Evolutionary conservation across 2,113 vertebrate genomes (phyloP).

Genomic region (Cephalopholis sonnerati): DNA sequence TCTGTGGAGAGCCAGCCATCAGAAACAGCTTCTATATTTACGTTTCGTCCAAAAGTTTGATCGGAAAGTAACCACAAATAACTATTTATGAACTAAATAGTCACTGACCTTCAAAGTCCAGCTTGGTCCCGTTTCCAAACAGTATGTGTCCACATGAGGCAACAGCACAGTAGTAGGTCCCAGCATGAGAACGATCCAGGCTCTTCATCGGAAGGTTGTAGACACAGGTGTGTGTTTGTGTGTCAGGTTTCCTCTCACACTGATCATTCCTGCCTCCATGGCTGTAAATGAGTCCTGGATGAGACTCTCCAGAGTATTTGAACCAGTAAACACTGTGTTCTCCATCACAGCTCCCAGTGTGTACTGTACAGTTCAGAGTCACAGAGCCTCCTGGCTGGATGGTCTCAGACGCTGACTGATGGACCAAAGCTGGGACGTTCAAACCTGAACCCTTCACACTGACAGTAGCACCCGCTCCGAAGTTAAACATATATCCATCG

Average conservation of each 20-base stretch:
- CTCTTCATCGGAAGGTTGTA: constrained; percentile 40
- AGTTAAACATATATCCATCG: neutral
- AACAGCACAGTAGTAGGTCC: too few relatives aligned
- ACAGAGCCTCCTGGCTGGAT: constrained; percentile 56
- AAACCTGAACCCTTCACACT: constrained; percentile 16
- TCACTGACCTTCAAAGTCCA: constrained; percentile 1
- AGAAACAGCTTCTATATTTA: neutral
- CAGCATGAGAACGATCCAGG: constrained; percentile 20
- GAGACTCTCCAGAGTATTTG: too few relatives aligned
- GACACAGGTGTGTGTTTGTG: constrained; percentile 46
- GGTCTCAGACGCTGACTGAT: constrained; percentile 30
- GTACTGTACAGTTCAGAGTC: constrained; percentile 66
- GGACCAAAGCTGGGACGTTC: neutral
- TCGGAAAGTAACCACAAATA: neutral
- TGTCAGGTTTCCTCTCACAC: constrained; percentile 35
- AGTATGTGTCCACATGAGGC: constrained; percentile 64
- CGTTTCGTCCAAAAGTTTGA: neutral
- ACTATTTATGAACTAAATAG: neutral
- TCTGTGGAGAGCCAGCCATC: constrained; percentile 35
- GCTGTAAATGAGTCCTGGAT: too few relatives aligned
- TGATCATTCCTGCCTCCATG: constrained; percentile 15
- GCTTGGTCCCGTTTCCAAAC: constrained; percentile 53
- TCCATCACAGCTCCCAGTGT: constrained; percentile 55
- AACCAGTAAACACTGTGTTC: constrained; percentile 70
- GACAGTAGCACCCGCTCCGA: neutral